These are phyloP conservation scores for Blastobasis adustella DNA, from an alignment of 2,888 invertebrate genomes.

Conservation along the genomic window DNA sequence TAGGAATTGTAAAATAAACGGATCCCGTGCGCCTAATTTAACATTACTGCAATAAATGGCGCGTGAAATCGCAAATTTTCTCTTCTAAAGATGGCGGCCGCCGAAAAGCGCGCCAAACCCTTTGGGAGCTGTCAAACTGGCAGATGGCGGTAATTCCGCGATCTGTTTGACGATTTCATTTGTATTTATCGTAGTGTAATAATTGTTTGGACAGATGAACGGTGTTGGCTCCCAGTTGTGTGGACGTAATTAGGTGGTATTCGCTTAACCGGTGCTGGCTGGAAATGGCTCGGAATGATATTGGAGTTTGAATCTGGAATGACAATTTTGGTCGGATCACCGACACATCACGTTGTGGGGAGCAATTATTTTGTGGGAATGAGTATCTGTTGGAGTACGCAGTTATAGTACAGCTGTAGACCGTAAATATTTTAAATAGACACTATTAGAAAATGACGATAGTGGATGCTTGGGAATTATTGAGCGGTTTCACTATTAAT, in stretches of 20 bases:
- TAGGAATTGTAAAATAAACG: constrained; percentile 34
- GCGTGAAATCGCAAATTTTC: constrained; percentile 65
- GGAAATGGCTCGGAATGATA: too few species aligned
- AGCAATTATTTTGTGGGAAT: too few species aligned
- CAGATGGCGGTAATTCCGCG: constrained; percentile 67
- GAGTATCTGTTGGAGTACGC: too few species aligned
- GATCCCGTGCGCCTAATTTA: constrained; percentile 55
- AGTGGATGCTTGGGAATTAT: too few species aligned
- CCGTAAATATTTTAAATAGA: too few species aligned
- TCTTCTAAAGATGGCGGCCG: constrained; percentile 56
- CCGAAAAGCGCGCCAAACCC: constrained; percentile 58
- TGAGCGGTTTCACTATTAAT: too few species aligned
- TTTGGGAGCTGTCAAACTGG: constrained; percentile 58
- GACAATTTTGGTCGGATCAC: too few species aligned
- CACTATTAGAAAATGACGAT: too few species aligned
- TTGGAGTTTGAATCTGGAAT: too few species aligned
- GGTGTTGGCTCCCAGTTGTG: background rate
- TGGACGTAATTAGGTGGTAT: background rate
- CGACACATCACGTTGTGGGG: too few species aligned
- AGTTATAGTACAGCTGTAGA: too few species aligned
- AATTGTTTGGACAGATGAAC: constrained; percentile 49
- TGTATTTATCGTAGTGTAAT: constrained; percentile 58
- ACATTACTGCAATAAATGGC: constrained; percentile 58
- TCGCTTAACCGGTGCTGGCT: too few species aligned
- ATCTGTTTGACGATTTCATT: constrained; percentile 58